Percentiles rank a stretch among this genome's conserved stretches.
Evolutionary conservation across 2,888 invertebrate species (phyloP).

Genomic region (Calephelis perditalis): DNA sequence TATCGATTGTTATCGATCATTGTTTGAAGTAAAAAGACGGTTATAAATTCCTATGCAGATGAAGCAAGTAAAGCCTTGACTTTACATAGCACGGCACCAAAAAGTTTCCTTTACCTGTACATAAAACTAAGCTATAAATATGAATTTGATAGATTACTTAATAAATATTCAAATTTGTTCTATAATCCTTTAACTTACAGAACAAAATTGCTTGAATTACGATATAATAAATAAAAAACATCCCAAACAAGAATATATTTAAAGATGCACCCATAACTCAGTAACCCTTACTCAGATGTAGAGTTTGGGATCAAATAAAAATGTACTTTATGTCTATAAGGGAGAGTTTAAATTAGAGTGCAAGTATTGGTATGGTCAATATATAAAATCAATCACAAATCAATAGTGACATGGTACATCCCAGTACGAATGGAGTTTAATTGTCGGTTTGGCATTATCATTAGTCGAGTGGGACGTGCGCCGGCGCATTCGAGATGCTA

Average conservation of each 20-base stretch:
- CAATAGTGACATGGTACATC: conserved; percentile 59
- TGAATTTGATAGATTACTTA: conserved; percentile 2
- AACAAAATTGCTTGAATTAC: not conserved
- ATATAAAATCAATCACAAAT: conserved; percentile 72
- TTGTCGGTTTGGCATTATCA: conserved; percentile 59
- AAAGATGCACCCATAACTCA: conserved; percentile 24
- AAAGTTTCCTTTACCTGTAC: conserved; percentile 1
- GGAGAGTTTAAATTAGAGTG: conserved; percentile 15
- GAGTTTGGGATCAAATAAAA: not conserved
- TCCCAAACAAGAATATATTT: conserved; percentile 20
- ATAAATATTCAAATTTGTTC: not conserved
- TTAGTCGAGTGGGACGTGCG: conserved; percentile 43
- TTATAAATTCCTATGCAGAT: too few relatives aligned
- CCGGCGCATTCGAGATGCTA: conserved; percentile 46
- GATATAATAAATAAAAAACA: conserved; percentile 16
- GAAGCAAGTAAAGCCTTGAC: not conserved
- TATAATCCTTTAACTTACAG: not conserved
- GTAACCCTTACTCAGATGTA: conserved; percentile 22
- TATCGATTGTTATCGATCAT: too few relatives aligned
- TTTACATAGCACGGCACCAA: conserved; percentile 1
- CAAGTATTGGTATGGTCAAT: conserved; percentile 16
- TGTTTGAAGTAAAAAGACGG: too few relatives aligned
- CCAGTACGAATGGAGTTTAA: conserved; percentile 60
- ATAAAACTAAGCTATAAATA: conserved; percentile 8
- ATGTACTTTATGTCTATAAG: not conserved